Conservation (phyloP, 2,888 invertebrate species). For the Rhodophaea formosa region DNA sequence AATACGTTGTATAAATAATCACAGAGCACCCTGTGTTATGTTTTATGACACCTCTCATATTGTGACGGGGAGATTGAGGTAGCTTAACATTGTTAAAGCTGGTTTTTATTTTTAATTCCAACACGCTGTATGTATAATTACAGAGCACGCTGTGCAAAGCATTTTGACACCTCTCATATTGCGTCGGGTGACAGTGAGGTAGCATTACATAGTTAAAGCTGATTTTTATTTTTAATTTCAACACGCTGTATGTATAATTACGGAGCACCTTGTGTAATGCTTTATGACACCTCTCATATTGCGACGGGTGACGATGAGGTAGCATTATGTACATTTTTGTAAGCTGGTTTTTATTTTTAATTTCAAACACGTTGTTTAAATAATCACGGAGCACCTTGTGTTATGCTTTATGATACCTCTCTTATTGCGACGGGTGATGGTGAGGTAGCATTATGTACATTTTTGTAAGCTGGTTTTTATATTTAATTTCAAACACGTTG, state of each 20-base stretch:
- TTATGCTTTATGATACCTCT: neutral
- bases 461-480: neutral
- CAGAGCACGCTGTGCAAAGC: no score
- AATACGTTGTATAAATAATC: conserved; percentile 14
- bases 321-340: neutral
- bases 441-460: neutral
- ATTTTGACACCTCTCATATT: conserved; percentile 5
- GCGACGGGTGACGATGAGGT: neutral
- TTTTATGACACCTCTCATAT: conserved; percentile 4
- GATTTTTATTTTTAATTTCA: neutral
- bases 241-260: no score
- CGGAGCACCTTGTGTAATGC: no score
- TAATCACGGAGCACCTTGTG: no score
- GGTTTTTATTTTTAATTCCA: neutral
- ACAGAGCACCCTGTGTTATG: neutral
- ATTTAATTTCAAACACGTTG: neutral
- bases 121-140: no score
- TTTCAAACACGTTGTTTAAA: neutral
- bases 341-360: neutral
- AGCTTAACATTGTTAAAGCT: neutral
- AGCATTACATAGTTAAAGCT: neutral
- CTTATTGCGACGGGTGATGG: conserved; percentile 4
- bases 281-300: conserved; percentile 8
- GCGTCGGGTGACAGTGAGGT: neutral
- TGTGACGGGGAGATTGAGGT: neutral